A percentile compares a stretch with the other conserved stretches of the same genome.
These are phyloP conservation scores for Entomyzon cyanotis DNA, from an alignment of 2,113 vertebrate genomes.

Conservation along the genomic window DNA sequence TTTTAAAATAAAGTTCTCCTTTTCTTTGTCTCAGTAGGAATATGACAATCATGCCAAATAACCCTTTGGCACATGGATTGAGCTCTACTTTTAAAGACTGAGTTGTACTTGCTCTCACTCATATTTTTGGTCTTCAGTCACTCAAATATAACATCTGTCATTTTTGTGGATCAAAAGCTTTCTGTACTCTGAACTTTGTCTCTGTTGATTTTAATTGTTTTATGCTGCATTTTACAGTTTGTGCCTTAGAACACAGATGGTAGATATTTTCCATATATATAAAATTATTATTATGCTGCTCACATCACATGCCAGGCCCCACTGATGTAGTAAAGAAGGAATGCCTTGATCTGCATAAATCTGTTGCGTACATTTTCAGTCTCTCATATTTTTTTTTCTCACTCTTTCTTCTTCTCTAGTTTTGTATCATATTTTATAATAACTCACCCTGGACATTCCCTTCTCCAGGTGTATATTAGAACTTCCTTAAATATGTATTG, in stretches of 20 bases:
- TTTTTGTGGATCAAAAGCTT: constrained; percentile 45
- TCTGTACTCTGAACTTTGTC: constrained; percentile 26
- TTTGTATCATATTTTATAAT: not conserved
- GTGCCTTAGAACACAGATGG: constrained; percentile 52
- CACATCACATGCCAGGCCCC: constrained; percentile 46
- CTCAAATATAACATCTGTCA: constrained; percentile 17
- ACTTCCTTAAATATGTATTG: not conserved
- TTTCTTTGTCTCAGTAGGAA: not conserved
- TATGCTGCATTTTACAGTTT: constrained; percentile 30
- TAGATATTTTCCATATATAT: constrained; percentile 57
- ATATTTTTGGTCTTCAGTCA: constrained; percentile 20
- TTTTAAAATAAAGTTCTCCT: not conserved
- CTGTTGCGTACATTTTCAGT: constrained; percentile 16
- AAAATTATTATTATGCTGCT: constrained; percentile 52
- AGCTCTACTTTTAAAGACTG: not conserved
- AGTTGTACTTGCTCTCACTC: not conserved
- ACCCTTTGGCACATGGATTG: not conserved
- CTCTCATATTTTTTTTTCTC: constrained; percentile 9
- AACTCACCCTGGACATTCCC: not conserved
- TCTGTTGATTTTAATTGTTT: constrained; percentile 63
- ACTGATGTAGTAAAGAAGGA: constrained; percentile 35
- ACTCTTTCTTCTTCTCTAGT: not conserved
- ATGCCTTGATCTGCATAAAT: constrained; percentile 63
- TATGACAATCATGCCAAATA: not conserved
- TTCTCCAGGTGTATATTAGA: not conserved